A percentile compares a stretch with the other conserved stretches of the same genome.
Conservation (phyloP, 2,888 invertebrate genomes). For the Drosophila meridionalis region DNA sequence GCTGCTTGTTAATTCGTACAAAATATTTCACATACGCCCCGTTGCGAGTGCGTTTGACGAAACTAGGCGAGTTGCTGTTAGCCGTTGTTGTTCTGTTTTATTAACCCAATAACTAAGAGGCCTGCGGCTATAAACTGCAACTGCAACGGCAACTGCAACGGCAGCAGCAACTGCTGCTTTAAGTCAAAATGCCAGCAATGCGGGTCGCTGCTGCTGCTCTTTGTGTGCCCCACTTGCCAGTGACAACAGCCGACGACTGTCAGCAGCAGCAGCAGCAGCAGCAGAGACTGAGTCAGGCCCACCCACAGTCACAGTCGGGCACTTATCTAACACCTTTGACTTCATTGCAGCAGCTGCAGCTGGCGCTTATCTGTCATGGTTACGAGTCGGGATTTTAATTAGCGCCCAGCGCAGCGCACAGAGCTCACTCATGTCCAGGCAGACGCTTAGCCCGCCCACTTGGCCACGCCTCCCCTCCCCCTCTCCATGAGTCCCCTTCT, state of each 20-base stretch:
- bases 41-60: constrained; percentile 41
- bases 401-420: constrained; percentile 46
- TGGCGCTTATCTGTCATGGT: constrained; percentile 76
- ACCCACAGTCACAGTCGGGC: neutral
- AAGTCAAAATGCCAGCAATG: constrained; percentile 72
- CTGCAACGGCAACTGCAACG: constrained; percentile 1
- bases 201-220: constrained; percentile 63
- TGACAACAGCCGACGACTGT: constrained; percentile 39
- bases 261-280: constrained; percentile 56
- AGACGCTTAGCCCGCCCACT: neutral
- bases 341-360: constrained; percentile 47
- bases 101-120: constrained; percentile 77
- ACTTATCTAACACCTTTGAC: constrained; percentile 80
- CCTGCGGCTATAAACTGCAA: constrained; percentile 37
- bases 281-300: neutral
- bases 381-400: constrained; percentile 74
- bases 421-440: constrained; percentile 45
- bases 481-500: constrained; percentile 15
- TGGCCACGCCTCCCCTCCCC: neutral
- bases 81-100: constrained; percentile 66
- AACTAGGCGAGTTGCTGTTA: constrained; percentile 61
- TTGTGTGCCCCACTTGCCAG: constrained; percentile 69
- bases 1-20: constrained; percentile 73
- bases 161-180: constrained; percentile 37
- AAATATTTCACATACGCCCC: constrained; percentile 68